Evolutionary conservation across 2,797 vertebrate genomes (phyloP), one percentile per base, ranked within the genome.

Genomic region (Vespertilio murinus): DNA sequence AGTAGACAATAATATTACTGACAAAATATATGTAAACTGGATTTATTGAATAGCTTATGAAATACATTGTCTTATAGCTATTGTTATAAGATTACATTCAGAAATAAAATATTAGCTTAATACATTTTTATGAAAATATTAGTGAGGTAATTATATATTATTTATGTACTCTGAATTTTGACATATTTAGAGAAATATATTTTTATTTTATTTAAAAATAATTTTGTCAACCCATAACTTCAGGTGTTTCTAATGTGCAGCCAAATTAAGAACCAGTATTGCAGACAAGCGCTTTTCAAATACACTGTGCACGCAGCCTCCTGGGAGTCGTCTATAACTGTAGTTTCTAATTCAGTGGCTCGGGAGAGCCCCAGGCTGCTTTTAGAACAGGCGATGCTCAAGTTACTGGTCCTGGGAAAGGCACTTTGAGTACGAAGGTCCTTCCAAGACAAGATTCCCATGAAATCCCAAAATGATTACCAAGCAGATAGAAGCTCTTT

Each of bases 1-100:
- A 92, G 12, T 25, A 85, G 23, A 84, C 80, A 82, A 52, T 35
- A 86, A 3, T 33, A 73, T 82, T 71, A 52, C 71, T 90, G 25
- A 45, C 5, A 67, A 91, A 61, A 93, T 61, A 75, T 78, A 30
- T 40, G 23, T 69, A 85, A 73, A 18, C 12, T 79, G 14, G 0
- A 47, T 35, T 93, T 79, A 42, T 79, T 75, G 59, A 61, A 22
- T 40, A 74, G 40, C 0, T 65, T 61, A 13, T 71, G 22, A 61
- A 61, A 82, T 30, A 25, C 0, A 6, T 42, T 75, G 4, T 65
- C 52, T 86, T 87, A 10, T 49, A 59, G 38, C 23, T 90, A 40
- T 4, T 67, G 1, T 49, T 12, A n/a, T n/a, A 40, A 71, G 12
- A 22, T 85, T 40, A 94, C 52, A 70, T 77, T 47, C 35, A 73